A percentile compares a stretch with the other conserved stretches of the same genome.
Evolutionary conservation across 2,113 vertebrate species (phyloP).

Genomic region (Notechis scutatus): DNA sequence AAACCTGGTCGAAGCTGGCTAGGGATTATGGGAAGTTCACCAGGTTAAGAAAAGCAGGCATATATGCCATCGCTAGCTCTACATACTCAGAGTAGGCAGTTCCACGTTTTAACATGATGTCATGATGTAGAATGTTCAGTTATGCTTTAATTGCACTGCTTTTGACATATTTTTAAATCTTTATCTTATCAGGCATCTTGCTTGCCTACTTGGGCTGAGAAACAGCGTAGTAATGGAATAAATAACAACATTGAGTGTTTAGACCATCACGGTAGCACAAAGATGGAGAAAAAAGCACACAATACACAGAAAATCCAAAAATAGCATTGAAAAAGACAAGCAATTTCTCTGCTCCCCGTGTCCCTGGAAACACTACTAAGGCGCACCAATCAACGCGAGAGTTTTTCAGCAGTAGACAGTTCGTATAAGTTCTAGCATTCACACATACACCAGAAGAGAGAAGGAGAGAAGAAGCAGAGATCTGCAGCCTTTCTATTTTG

Average conservation of each 20-base stretch:
- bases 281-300: not conserved
- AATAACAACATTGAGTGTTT: not conserved
- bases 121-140: not conserved
- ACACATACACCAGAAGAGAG: not conserved
- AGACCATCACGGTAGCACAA: not conserved
- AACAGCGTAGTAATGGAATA: not conserved
- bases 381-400: not conserved
- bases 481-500: not conserved
- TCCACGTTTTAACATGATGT: not conserved
- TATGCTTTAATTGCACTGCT: not conserved
- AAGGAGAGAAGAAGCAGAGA: not conserved
- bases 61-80: not conserved
- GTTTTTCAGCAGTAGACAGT: not conserved
- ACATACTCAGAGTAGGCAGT: not conserved
- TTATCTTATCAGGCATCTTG: not conserved
- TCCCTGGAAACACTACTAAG: not conserved
- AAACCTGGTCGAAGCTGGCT: not conserved
- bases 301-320: not conserved
- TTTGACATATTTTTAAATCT: not conserved
- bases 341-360: not conserved
- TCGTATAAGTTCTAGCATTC: not conserved
- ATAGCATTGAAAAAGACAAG: not conserved
- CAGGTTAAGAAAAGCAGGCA: not conserved
- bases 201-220: not conserved
- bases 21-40: too few relatives aligned